Percentiles rank a stretch among this genome's conserved stretches.
Evolutionary conservation across 1,140 invertebrate species (phyloP).

Genomic region (Drosophila quadrilineata): DNA sequence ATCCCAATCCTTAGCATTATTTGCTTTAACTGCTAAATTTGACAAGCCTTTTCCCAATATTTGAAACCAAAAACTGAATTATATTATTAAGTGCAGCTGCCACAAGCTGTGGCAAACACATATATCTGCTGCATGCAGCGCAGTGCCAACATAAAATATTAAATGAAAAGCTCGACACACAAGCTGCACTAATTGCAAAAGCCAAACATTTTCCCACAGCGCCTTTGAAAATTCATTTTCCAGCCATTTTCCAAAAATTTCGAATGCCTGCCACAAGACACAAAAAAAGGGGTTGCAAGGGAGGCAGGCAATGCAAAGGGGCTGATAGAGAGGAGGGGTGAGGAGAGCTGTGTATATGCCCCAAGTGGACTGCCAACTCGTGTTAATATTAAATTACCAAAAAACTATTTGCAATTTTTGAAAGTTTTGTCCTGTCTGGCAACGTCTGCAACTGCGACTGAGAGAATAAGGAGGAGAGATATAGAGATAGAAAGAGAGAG

Average conservation of each 20-base stretch:
- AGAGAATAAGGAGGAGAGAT: not conserved
- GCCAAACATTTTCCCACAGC: conserved; percentile 41
- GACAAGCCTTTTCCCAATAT: not conserved
- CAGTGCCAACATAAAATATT: conserved; percentile 30
- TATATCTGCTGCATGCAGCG: not conserved
- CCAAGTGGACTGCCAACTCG: conserved; percentile 48
- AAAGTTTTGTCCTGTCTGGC: conserved; percentile 54
- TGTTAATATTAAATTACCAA: conserved; percentile 64
- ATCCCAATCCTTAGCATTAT: too few species aligned
- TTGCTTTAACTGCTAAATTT: not conserved
- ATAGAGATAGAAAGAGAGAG: not conserved
- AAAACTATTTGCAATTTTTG: conserved; percentile 61
- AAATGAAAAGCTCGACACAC: conserved; percentile 33
- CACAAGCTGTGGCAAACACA: conserved; percentile 28
- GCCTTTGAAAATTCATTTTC: conserved; percentile 43
- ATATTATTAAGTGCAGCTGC: conserved; percentile 17
- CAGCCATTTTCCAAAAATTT: conserved; percentile 20
- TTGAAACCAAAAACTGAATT: conserved; percentile 1
- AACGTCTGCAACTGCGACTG: too few species aligned
- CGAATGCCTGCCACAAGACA: conserved; percentile 39
- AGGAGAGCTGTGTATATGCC: conserved; percentile 7
- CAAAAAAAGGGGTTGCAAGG: not conserved
- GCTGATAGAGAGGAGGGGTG: not conserved
- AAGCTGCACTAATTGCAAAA: conserved; percentile 49
- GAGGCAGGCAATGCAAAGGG: not conserved